A percentile compares a stretch with the other conserved stretches of the same genome.
Evolutionary conservation across 2,113 vertebrate species (phyloP).

Genomic region (Carassius auratus): DNA sequence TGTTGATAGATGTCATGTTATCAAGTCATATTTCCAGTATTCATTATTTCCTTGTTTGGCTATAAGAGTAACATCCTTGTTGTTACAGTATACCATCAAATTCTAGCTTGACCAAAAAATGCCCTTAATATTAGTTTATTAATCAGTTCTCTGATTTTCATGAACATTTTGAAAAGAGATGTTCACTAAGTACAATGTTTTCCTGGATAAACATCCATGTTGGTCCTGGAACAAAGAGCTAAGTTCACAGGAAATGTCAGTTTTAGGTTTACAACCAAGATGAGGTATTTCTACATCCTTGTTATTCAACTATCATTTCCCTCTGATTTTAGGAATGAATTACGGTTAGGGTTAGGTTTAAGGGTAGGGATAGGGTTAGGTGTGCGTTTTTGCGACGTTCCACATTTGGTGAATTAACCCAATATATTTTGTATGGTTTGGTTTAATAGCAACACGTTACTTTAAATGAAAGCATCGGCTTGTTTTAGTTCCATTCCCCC

Average conservation of each 20-base stretch:
- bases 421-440: neutral
- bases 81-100: neutral
- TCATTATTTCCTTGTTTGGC: neutral
- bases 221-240: no score
- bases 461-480: neutral
- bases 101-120: neutral
- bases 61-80: neutral
- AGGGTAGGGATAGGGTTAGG: no score
- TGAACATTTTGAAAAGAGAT: no score
- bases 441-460: neutral
- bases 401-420: neutral
- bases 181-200: no score
- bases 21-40: neutral
- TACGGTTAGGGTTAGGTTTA: no score
- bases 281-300: no score
- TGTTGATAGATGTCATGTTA: no score
- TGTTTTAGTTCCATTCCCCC: constrained; percentile 18
- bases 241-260: no score
- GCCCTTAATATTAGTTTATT: neutral
- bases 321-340: no score
- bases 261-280: no score
- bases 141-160: neutral
- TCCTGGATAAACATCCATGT: no score
- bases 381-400: neutral
- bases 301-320: no score